Evolutionary conservation across 2,797 vertebrate genomes (phyloP).

Genomic region (Falco naumanni): DNA sequence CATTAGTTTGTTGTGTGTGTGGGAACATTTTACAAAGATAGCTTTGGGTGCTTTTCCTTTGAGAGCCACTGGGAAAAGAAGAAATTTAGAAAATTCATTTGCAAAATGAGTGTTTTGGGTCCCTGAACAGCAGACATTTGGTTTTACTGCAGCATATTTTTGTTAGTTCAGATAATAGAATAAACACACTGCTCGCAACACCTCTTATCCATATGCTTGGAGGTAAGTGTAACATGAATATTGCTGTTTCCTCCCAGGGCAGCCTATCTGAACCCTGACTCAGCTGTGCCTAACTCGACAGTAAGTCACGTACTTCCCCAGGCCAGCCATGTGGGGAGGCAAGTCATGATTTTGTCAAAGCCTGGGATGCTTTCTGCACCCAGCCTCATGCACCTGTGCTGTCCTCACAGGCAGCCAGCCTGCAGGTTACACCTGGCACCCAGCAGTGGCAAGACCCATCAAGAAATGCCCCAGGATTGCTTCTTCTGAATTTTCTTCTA

Average conservation of each 20-base stretch:
- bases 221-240: accelerated
- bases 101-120: neutral
- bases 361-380: neutral
- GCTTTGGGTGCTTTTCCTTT: neutral
- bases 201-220: neutral
- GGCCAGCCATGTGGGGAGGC: accelerated
- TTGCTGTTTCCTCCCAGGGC: neutral
- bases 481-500: neutral
- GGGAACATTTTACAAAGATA: conserved; percentile 26
- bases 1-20: neutral
- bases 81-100: neutral
- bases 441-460: neutral
- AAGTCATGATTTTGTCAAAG: neutral
- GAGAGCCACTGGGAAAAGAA: neutral
- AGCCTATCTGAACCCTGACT: neutral
- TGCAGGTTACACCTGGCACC: neutral
- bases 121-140: neutral
- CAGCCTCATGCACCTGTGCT: neutral
- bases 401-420: neutral
- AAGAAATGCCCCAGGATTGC: neutral
- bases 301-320: neutral
- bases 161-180: neutral
- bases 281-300: neutral
- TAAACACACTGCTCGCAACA: neutral
- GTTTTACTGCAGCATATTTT: neutral